These are phyloP conservation scores for Papilio protenor DNA, from an alignment of 2,888 invertebrate genomes.

Conservation along the genomic window DNA sequence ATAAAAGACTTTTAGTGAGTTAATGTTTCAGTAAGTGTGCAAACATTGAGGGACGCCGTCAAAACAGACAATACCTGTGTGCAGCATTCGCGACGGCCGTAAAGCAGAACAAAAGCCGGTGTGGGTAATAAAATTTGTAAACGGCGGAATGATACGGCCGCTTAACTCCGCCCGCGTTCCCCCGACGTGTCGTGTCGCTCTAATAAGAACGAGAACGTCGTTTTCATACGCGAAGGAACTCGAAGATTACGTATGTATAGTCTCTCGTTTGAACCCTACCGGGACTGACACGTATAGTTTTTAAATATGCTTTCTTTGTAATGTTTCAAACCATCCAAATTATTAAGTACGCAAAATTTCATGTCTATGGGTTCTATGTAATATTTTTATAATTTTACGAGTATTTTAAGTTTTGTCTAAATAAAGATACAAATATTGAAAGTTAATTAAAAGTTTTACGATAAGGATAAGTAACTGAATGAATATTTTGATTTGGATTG, in stretches of 20 bases:
- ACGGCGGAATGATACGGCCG: constrained; percentile 79
- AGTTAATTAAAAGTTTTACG: background rate
- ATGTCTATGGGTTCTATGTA: background rate
- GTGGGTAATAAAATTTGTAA: constrained; percentile 81
- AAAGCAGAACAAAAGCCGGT: constrained; percentile 71
- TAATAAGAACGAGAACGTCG: constrained; percentile 61
- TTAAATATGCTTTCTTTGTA: background rate
- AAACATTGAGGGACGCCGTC: constrained; percentile 28
- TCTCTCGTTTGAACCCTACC: background rate
- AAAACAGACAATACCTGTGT: constrained; percentile 44
- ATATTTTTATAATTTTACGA: background rate
- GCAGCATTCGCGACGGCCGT: constrained; percentile 53
- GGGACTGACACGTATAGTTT: background rate
- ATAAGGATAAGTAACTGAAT: too few species aligned
- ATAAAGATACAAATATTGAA: background rate
- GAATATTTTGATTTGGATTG: too few species aligned
- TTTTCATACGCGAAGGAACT: constrained; percentile 22
- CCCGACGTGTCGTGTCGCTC: constrained; percentile 56
- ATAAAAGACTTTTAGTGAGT: background rate
- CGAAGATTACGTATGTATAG: background rate
- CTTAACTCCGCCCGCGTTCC: constrained; percentile 72
- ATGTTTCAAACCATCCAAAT: too few species aligned
- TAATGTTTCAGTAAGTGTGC: constrained; percentile 6
- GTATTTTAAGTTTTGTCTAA: background rate
- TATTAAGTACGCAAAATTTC: background rate